Evolutionary conservation across 1,140 invertebrate genomes (phyloP).

Genomic region (Coboldia fuscipes): DNA sequence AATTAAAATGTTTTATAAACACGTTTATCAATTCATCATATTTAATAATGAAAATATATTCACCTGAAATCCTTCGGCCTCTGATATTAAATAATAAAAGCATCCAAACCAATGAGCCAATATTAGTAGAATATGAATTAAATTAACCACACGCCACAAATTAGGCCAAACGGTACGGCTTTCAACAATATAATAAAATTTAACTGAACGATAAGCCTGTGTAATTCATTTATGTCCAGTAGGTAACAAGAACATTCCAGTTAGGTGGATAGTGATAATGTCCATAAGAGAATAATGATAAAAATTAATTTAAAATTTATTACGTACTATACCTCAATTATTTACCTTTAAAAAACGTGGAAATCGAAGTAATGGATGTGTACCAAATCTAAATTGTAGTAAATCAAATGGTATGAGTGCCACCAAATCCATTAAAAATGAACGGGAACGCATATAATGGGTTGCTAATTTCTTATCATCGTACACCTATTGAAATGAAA

Average conservation of each 20-base stretch:
- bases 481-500: conserved; percentile 32
- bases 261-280: not conserved
- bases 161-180: conserved; percentile 89
- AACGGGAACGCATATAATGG: conserved; percentile 68
- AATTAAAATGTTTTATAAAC: no score
- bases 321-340: no score
- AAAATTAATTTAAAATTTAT: not conserved
- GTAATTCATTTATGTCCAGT: conserved; percentile 10
- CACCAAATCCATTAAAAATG: conserved; percentile 68
- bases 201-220: conserved; percentile 71
- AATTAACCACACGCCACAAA: conserved; percentile 84
- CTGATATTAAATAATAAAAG: conserved; percentile 87
- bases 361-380: conserved; percentile 60
- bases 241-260: not conserved
- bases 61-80: conserved; percentile 69
- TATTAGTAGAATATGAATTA: conserved; percentile 85
- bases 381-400: conserved; percentile 56
- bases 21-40: no score
- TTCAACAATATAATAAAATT: conserved; percentile 91
- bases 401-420: conserved; percentile 72
- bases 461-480: conserved; percentile 71
- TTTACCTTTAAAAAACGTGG: conserved; percentile 58
- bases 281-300: not conserved
- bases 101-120: conserved; percentile 94
- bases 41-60: conserved; percentile 5